phyloP scores from a whole-genome alignment of 2,113 vertebrate genomes.

The Dicentrarchus labrax region DNA sequence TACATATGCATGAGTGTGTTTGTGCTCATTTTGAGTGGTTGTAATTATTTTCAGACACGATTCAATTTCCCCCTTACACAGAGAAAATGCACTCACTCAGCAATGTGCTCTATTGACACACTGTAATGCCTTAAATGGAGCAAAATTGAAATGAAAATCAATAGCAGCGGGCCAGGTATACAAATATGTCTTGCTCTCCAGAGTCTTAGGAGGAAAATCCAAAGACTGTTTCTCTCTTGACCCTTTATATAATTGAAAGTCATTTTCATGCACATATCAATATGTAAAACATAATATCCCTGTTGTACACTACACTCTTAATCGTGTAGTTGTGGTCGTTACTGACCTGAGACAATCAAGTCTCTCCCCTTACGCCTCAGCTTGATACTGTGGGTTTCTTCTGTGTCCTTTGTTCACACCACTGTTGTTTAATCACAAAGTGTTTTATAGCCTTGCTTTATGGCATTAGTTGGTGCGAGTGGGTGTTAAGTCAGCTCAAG shows the following conservation, averaged over 20 bases:
- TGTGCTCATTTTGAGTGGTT: constrained; percentile 50
- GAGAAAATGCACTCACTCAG: constrained; percentile 52
- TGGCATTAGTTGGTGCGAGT: constrained; percentile 52
- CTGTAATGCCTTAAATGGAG: constrained; percentile 43
- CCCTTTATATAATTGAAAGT: constrained; percentile 18
- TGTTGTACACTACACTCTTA: not conserved
- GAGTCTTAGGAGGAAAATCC: constrained; percentile 3
- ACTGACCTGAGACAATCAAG: constrained; percentile 16
- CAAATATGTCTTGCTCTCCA: constrained; percentile 22
- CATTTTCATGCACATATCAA: constrained; percentile 2
- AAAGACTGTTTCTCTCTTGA: not conserved
- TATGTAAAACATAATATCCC: not conserved
- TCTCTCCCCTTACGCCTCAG: not conserved
- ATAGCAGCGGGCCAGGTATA: constrained; percentile 36
- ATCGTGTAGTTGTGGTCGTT: not conserved
- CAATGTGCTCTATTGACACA: constrained; percentile 43
- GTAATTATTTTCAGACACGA: constrained; percentile 66
- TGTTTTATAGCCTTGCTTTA: constrained; percentile 50
- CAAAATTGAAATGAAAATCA: constrained; percentile 69
- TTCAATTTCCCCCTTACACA: constrained; percentile 49
- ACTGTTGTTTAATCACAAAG: constrained; percentile 56
- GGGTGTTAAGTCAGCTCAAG: constrained; percentile 66
- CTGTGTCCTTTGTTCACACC: constrained; percentile 32
- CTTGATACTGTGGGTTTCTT: not conserved
- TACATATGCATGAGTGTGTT: constrained; percentile 18